Evolutionary conservation across 2,113 vertebrate genomes (phyloP), one percentile per base, ranked within the genome.

Genomic region (Condylura cristata): DNA sequence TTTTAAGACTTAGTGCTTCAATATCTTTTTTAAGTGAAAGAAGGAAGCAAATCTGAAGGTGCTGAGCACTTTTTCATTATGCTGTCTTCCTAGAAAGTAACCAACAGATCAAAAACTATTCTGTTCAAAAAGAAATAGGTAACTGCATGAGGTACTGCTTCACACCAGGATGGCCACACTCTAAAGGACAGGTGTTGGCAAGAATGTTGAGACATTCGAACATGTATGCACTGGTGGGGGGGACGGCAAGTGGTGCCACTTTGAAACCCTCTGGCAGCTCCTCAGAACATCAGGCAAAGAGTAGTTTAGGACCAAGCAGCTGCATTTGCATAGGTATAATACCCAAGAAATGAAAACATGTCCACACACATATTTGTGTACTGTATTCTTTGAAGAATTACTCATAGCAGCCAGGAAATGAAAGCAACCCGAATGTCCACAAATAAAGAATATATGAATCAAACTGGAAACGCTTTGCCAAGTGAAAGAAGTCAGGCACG

Each of bases 61-160:
- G 86, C n/a, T 24, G 6, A 41, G 17, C 24, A 66, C 56, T 46
- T 14, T 10, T 30, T 68, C 58, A 90, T 86, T 30, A 44, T 34
- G 79, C 30, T 61, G 30, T 86, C 39, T 86, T 66, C 30, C 12
- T 86, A 61, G 48, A 70, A 80, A 90, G 48, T 70, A 78, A 74
- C 61, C 56, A 61, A 8, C 53, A 82, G 68, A 39, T 87, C 46
- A 30, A 81, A 61, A 68, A 58, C 56, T 41, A 39, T 37, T 75
- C 18, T 6, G 30, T 93, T 76, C 83, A n/a, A 34, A 75, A 90
- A 66, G 53, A 79, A 82, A 80, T 32, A 44, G 6, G 22, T 46
- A 26, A 18, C 70, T 20, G 26, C 30, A 1, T 37, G 44, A 71
- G 26, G 39, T 53, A 26, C 8, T 30, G 51, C 24, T 34, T 51